phyloP scores from a whole-genome alignment of 2,113 vertebrate species.

The Microcebus griseorufus region DNA sequence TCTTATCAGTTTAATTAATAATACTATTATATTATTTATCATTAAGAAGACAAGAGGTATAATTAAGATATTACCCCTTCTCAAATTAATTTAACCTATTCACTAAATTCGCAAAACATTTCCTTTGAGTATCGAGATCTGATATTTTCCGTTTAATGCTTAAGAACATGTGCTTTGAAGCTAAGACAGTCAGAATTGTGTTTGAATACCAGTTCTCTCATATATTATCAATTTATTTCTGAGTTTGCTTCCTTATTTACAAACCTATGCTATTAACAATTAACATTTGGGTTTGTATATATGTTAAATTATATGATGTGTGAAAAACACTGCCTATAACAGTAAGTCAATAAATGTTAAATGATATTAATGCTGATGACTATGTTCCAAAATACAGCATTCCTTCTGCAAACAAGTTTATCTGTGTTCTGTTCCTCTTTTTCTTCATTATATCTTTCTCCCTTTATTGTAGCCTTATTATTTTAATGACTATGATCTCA shows the following conservation, averaged over 20 bases:
- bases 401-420: neutral
- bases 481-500: neutral
- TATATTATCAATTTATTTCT: neutral
- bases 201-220: neutral
- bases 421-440: neutral
- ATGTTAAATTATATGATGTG: neutral
- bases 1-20: neutral
- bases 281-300: neutral
- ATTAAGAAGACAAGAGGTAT: neutral
- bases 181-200: neutral
- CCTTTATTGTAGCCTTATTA: neutral
- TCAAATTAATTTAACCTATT: neutral
- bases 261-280: neutral
- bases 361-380: neutral
- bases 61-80: neutral
- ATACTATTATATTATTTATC: neutral
- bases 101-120: neutral
- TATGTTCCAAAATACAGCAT: neutral
- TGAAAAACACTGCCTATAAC: neutral
- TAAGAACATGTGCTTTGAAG: neutral
- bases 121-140: neutral
- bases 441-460: neutral
- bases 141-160: neutral
- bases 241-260: neutral
- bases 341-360: neutral